Base-by-base conservation (phyloP, 1,140 invertebrate species). In the Dendroctonus valens region DNA sequence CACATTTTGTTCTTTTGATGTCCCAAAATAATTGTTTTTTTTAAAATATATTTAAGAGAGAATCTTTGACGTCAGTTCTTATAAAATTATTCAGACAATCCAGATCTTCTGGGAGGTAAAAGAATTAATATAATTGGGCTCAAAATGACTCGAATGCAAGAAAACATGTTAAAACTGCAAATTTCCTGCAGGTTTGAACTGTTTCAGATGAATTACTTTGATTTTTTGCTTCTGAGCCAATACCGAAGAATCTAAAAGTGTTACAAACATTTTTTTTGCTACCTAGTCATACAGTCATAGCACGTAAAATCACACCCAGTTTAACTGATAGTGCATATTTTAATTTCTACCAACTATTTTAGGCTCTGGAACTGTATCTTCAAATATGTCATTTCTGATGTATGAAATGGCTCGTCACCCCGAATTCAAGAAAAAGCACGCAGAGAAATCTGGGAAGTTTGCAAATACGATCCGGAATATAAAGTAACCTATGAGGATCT, bases 391-490 rank as follows among this genome's bases (percentile, higher is more conserved):
- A 3, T 83, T 82, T 67, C 76, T 80, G 12, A 69, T 83, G 5
- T 81, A 83, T 69, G 80, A 82, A 49, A 73, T 89, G 38, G 85
- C 86, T 0, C 69, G 76, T 39, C 80, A 88, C 75, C 68, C 57
- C 3, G 69, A 71, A 69, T 79, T 37, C 79, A 80, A 52, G 59
- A 73, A 3, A 79, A 75, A 67, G n/a, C 78, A 5, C 44, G 71
- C 6, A 7, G 67, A n/a, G 79, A 80, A 72, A 78, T 79, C 12
- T 59, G 67, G 3, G 51, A 64, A 6, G 41, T 68, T 12, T 14
- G 70, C 3, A 50, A 54, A 8, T 71, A 71, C 41, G 26, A 11
- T 14, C 37, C 68, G 37, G 59, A 72, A 37, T 65, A 68, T 14
- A 53, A 70, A 58, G n/a, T 76, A 5, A 76, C 72, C 0, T 78